Conservation (phyloP, 2,113 vertebrate genomes). For the Holacanthus passer region DNA sequence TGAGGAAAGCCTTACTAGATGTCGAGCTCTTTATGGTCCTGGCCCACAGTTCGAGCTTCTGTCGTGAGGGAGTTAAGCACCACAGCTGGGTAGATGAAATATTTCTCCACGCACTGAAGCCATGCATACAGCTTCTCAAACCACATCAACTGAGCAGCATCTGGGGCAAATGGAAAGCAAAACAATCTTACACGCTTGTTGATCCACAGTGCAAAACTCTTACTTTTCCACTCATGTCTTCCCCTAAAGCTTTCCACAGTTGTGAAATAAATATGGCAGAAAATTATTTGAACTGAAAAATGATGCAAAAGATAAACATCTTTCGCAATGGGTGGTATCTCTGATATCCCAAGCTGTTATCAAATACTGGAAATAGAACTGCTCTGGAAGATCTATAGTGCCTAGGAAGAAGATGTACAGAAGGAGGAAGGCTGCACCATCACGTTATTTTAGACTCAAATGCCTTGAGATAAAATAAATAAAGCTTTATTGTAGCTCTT, state of each 20-base stretch:
- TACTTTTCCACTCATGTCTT: neutral
- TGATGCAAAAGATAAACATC: neutral
- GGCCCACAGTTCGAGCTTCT: constrained; percentile 87
- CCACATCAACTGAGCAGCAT: constrained; percentile 94
- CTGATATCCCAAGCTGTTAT: neutral
- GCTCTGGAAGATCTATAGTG: neutral
- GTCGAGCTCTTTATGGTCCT: constrained; percentile 88
- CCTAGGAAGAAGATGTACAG: neutral
- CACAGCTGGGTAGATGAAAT: constrained; percentile 91
- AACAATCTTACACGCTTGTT: neutral
- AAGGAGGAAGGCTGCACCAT: neutral
- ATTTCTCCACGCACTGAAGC: constrained; percentile 93
- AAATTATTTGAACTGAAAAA: constrained; percentile 15
- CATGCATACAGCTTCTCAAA: constrained; percentile 93
- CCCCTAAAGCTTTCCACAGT: neutral
- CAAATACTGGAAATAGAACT: neutral
- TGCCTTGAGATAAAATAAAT: neutral
- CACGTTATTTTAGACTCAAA: neutral
- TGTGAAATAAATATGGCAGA: constrained; percentile 15
- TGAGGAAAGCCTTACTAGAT: constrained; percentile 85
- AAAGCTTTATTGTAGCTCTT: neutral
- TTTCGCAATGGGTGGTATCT: neutral
- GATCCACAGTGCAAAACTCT: neutral
- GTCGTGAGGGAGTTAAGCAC: constrained; percentile 92
- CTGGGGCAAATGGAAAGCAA: constrained; percentile 68